Evolutionary conservation across 2,797 vertebrate genomes (phyloP), one percentile per base, ranked within the genome.

Genomic region (Tenualosa thibaudeaui): DNA sequence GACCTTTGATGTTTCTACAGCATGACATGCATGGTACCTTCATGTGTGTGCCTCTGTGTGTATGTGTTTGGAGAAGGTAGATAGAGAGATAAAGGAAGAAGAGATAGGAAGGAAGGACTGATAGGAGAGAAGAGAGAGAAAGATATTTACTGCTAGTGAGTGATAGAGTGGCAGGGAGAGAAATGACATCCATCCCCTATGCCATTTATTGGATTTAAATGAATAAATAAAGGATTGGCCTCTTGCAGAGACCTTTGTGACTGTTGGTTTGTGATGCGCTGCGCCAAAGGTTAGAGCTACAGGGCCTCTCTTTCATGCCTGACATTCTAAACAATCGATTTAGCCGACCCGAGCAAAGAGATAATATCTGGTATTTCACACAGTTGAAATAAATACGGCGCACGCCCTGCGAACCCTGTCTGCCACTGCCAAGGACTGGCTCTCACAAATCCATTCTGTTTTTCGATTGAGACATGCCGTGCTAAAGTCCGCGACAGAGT

Each of bases 291-390:
- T 89, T 90, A 90, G 88, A 85, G 81, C 88, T 85, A 83, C 84
- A 89, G 89, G 88, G 84, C 86, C 85, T 82, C 75, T 84, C 86
- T 84, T 87, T 88, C 87, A 89, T 85, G 71, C 82, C 86, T 90
- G 89, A 89, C 91, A 91, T 89, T 89, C 88, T 86, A 84, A 86
- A 68, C 75, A 81, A 90, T 90, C 86, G 85, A 88, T 88, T 83
- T 65, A 83, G 78, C 82, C 62, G 53, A 37, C 58, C 84, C 85
- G 81, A 43, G 86, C 89, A 86, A 88, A 88, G 78, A 71, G 87
- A 90, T 88, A 89, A 82, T 40, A 85, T 90, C 85, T 86, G 86
- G 40, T 88, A 86, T 88, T 88, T 90, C 86, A 86, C 84, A 84
- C 75, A 51, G 82, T 71, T 81, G 84, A 87, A 91, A 90, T 85